Conservation (phyloP, 2,113 vertebrate species). For the Dicentrarchus labrax region DNA sequence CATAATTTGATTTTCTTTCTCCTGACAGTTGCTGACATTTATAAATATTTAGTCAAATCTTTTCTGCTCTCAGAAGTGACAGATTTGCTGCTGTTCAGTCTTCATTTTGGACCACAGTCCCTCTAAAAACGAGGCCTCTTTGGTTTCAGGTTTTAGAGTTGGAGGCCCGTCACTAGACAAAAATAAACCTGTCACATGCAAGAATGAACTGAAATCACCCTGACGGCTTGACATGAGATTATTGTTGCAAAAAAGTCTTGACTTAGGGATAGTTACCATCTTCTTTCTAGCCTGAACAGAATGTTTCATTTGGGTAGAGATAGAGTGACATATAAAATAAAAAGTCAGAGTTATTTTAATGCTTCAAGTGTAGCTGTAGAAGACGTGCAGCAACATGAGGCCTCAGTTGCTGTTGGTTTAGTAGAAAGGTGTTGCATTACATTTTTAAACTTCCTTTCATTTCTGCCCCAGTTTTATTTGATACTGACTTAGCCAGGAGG, state of each 20-base stretch:
- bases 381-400: not conserved
- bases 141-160: slow-evolving; percentile 74
- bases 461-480: slow-evolving; percentile 6
- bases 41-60: slow-evolving; percentile 4
- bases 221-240: slow-evolving; percentile 47
- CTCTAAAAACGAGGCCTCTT: slow-evolving; percentile 47
- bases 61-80: slow-evolving; percentile 29
- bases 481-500: slow-evolving; percentile 1
- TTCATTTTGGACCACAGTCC: slow-evolving; percentile 36
- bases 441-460: slow-evolving; percentile 10
- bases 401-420: not conserved
- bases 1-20: slow-evolving; percentile 11
- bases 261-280: not conserved
- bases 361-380: too few species aligned
- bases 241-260: slow-evolving; percentile 48
- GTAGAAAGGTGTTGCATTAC: not conserved
- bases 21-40: slow-evolving; percentile 26
- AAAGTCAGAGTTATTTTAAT: not conserved
- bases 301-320: not conserved
- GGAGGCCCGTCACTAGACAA: slow-evolving; percentile 59
- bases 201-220: slow-evolving; percentile 63
- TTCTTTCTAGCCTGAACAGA: not conserved
- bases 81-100: slow-evolving; percentile 28
- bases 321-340: not conserved
- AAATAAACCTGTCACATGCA: slow-evolving; percentile 78